Conservation (phyloP, 1,140 invertebrate species). For the Brachionus paranguensis region DNA sequence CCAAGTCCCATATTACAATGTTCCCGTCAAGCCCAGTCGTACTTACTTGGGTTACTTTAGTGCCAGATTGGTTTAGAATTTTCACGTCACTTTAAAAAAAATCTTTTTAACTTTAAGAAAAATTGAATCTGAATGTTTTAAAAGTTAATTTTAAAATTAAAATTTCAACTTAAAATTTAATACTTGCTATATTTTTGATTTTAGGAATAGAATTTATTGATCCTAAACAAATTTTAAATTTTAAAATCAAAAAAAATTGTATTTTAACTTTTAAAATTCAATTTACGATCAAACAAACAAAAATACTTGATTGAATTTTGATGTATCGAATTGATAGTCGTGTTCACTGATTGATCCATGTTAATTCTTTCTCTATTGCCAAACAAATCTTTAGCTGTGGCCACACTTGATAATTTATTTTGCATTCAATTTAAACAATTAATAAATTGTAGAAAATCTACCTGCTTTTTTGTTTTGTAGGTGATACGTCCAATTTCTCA, state of each 20-base stretch:
- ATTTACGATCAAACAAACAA: not conserved
- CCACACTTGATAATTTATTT: not conserved
- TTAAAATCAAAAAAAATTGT: too few relatives aligned
- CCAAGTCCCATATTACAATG: slow-evolving; percentile 26
- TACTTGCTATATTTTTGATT: too few relatives aligned
- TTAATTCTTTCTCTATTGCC: slow-evolving; percentile 34
- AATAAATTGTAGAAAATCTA: not conserved
- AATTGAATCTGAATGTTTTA: too few relatives aligned
- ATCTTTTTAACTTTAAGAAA: too few relatives aligned
- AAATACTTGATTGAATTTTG: slow-evolving; percentile 39
- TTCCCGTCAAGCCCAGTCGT: slow-evolving; percentile 16
- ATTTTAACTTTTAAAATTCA: too few relatives aligned
- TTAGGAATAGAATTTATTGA: not conserved
- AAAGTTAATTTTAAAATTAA: too few relatives aligned
- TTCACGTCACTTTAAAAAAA: not conserved
- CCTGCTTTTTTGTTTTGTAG: slow-evolving; percentile 5
- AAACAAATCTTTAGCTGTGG: slow-evolving; percentile 18
- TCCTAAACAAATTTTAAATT: not conserved
- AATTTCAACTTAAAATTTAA: too few relatives aligned
- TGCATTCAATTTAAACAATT: not conserved
- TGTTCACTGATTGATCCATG: not conserved
- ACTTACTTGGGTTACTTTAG: not conserved
- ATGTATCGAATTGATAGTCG: slow-evolving; percentile 8
- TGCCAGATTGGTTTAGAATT: not conserved
- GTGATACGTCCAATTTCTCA: slow-evolving; percentile 26